Conservation (phyloP, 2,888 invertebrate genomes). For the Caenorhabditis sp. region DNA sequence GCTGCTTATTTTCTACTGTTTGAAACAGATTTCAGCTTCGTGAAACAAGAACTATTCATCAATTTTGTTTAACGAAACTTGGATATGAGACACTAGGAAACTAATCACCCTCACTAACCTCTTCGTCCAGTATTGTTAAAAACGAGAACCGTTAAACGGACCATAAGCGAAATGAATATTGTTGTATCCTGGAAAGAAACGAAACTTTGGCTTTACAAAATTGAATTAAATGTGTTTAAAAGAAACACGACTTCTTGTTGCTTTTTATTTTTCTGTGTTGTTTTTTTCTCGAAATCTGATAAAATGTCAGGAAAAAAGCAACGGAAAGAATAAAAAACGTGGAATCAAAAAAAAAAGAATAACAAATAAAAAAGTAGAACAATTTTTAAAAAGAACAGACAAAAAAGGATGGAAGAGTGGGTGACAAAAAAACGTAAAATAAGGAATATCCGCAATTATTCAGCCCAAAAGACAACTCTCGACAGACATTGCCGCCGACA, state of each 20-base stretch:
- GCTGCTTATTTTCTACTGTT: too few relatives aligned
- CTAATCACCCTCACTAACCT: too few relatives aligned
- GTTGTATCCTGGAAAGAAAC: neutral
- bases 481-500: neutral
- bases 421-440: neutral
- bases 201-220: neutral
- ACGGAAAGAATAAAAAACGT: neutral
- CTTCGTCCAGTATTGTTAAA: constrained; percentile 34
- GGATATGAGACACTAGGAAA: neutral
- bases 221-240: neutral
- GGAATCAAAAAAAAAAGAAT: neutral
- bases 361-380: neutral
- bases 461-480: neutral
- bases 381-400: neutral
- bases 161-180: constrained; percentile 33
- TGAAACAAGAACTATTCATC: too few relatives aligned
- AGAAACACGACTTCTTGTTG: neutral
- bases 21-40: too few relatives aligned
- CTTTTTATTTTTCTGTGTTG: neutral
- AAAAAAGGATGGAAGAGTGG: neutral
- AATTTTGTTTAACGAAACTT: too few relatives aligned
- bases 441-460: constrained; percentile 1
- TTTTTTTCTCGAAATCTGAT: neutral
- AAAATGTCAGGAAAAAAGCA: neutral
- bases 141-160: constrained; percentile 8